Conservation (phyloP, 2,113 vertebrate species). For the Amphiprion ocellaris region DNA sequence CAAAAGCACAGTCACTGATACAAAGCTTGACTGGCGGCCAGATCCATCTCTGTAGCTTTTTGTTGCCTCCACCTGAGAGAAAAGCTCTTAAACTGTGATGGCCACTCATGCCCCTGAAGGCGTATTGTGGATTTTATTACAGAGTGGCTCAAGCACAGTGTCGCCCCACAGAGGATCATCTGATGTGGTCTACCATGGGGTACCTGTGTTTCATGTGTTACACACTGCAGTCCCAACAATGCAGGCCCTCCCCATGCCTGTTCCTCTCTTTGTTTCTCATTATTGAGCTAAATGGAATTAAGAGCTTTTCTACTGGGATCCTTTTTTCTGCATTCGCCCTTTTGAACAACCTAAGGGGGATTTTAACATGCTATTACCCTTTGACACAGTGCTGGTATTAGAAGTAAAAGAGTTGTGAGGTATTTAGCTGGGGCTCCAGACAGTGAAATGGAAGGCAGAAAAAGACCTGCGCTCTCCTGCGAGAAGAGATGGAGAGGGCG, state of each 20-base stretch:
- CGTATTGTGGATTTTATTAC: slow-evolving; percentile 74
- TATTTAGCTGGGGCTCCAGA: slow-evolving; percentile 75
- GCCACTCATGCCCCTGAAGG: slow-evolving; percentile 76
- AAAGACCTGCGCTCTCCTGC: slow-evolving; percentile 70
- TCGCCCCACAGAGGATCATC: slow-evolving; percentile 69
- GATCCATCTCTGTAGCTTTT: slow-evolving; percentile 76
- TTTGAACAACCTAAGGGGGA: slow-evolving; percentile 80
- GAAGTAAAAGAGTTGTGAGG: slow-evolving; percentile 74
- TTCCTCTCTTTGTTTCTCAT: slow-evolving; percentile 71
- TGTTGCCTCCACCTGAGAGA: slow-evolving; percentile 81
- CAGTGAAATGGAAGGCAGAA: slow-evolving; percentile 77
- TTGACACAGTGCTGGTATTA: slow-evolving; percentile 75
- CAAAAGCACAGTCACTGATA: slow-evolving; percentile 79
- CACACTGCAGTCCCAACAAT: slow-evolving; percentile 55
- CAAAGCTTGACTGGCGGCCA: slow-evolving; percentile 79
- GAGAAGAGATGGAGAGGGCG: slow-evolving; percentile 77
- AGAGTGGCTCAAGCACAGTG: slow-evolving; percentile 72
- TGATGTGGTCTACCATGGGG: slow-evolving; percentile 60
- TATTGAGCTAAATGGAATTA: slow-evolving; percentile 77
- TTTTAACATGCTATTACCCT: slow-evolving; percentile 85
- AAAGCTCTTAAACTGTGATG: slow-evolving; percentile 79
- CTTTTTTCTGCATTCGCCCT: slow-evolving; percentile 61
- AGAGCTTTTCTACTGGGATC: slow-evolving; percentile 71
- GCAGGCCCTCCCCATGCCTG: slow-evolving; percentile 31
- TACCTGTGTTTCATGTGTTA: slow-evolving; percentile 60